A percentile compares a stretch with the other conserved stretches of the same genome.
Conservation (phyloP, 2,888 invertebrate species). For the Cylindroiulus punctatus region DNA sequence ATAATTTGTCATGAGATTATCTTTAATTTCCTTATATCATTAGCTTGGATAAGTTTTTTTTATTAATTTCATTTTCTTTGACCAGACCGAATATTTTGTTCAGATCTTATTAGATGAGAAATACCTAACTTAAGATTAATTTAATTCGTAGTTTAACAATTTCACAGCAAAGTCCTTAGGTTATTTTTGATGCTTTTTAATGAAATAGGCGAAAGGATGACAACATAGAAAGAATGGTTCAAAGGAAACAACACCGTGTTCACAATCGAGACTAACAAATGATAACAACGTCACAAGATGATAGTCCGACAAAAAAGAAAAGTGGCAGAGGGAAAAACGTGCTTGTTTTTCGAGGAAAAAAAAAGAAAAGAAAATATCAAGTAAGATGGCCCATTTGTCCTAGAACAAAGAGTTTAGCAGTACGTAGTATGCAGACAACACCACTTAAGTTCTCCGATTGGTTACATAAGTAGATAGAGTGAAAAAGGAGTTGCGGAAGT, state of each 20-base stretch:
- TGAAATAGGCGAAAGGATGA: slow-evolving; percentile 1
- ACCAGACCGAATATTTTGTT: too few relatives aligned
- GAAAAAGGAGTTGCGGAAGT: neutral
- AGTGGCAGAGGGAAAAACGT: neutral
- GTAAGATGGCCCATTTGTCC: neutral
- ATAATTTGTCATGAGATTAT: too few relatives aligned
- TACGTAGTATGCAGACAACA: neutral
- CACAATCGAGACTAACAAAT: neutral
- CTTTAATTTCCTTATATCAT: too few relatives aligned
- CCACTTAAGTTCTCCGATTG: neutral
- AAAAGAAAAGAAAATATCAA: neutral
- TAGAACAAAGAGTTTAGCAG: neutral
- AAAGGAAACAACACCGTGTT: slow-evolving; percentile 4
- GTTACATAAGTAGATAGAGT: neutral
- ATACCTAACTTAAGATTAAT: too few relatives aligned
- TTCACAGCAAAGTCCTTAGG: neutral
- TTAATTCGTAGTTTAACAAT: too few relatives aligned
- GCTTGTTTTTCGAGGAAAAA: neutral
- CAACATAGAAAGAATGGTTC: slow-evolving; percentile 28
- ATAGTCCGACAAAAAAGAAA: slow-evolving; percentile 15
- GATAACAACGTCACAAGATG: neutral
- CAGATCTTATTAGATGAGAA: too few relatives aligned
- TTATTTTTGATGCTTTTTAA: neutral
- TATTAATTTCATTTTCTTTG: too few relatives aligned
- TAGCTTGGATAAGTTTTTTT: too few relatives aligned